Conservation (phyloP, 2,113 vertebrate genomes). For the Paralichthys olivaceus region DNA sequence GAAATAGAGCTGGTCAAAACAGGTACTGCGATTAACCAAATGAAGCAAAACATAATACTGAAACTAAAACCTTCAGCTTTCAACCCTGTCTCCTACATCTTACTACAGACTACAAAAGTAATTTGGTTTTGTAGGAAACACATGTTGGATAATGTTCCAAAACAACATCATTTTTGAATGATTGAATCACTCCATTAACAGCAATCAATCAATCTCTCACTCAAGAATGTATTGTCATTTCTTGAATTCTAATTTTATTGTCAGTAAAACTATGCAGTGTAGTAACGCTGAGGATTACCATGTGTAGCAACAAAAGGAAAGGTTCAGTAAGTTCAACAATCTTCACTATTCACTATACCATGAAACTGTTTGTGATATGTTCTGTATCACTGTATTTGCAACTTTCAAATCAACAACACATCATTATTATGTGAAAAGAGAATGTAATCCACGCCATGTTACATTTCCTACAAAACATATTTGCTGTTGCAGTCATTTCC, state of each 20-base stretch:
- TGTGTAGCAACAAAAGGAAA: too few relatives aligned
- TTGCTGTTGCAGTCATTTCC: neutral
- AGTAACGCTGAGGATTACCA: too few relatives aligned
- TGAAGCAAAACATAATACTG: constrained; percentile 22
- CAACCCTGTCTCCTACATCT: neutral
- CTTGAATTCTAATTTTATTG: too few relatives aligned
- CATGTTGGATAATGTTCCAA: neutral
- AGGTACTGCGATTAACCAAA: constrained; percentile 13
- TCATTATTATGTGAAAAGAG: neutral
- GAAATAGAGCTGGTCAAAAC: constrained; percentile 54
- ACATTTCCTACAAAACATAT: neutral
- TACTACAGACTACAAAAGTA: neutral
- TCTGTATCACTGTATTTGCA: neutral
- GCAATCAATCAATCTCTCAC: too few relatives aligned
- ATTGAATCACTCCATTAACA: too few relatives aligned
- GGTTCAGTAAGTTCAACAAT: too few relatives aligned
- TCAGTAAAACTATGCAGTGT: too few relatives aligned
- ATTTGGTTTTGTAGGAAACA: neutral
- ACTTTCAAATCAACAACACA: neutral
- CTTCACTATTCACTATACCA: too few relatives aligned
- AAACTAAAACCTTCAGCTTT: constrained; percentile 1
- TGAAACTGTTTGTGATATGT: too few relatives aligned
- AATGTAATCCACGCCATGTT: neutral
- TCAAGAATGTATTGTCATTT: too few relatives aligned
- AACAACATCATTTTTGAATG: too few relatives aligned